These are phyloP conservation scores for Squalus acanthias DNA, from an alignment of 2,797 vertebrate species.

Conservation along the genomic window DNA sequence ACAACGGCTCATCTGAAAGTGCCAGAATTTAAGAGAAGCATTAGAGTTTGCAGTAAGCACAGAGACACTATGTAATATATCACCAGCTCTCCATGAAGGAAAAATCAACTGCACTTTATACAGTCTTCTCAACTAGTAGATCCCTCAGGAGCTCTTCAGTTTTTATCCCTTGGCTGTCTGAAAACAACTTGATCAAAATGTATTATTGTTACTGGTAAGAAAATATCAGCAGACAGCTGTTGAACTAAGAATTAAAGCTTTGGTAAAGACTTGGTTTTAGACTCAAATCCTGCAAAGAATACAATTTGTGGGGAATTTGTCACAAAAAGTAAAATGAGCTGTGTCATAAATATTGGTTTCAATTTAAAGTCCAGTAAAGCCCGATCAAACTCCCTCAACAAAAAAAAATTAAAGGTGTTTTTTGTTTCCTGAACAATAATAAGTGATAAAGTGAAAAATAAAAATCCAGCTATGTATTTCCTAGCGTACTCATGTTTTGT, in stretches of 20 bases:
- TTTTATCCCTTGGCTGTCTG: not conserved
- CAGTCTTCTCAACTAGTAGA: not conserved
- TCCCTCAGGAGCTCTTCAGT: constrained; percentile 1
- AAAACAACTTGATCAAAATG: not conserved
- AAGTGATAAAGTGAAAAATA: not conserved
- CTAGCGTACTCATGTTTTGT: not conserved
- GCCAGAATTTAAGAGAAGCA: not conserved
- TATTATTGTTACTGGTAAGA: not conserved
- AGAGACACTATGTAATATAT: constrained; percentile 6
- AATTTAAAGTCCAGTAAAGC: not conserved
- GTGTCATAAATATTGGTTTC: not conserved
- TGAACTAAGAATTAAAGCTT: not conserved
- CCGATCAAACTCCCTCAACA: not conserved
- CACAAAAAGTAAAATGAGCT: not conserved
- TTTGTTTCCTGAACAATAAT: not conserved
- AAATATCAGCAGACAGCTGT: not conserved
- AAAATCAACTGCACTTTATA: not conserved
- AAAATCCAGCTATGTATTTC: not conserved
- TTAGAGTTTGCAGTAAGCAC: not conserved
- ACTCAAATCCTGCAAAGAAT: not conserved
- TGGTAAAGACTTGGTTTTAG: not conserved
- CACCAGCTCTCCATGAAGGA: not conserved
- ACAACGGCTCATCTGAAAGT: not conserved
- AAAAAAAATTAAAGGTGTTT: not conserved
- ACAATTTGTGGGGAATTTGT: not conserved